Conservation (phyloP, 1,140 invertebrate genomes). For the Drosophila repleta region DNA sequence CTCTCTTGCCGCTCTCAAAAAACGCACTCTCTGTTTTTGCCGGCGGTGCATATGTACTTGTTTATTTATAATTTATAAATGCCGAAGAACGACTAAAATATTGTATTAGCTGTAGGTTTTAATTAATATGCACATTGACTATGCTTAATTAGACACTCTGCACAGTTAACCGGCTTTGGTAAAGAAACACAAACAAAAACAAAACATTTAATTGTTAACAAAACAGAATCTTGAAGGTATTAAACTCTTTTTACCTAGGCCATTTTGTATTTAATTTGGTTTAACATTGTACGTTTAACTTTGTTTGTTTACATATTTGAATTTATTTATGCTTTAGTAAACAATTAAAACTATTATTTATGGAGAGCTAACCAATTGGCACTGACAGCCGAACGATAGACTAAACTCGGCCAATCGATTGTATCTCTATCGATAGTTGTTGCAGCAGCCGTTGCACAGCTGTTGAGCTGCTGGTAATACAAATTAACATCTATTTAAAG, state of each 20-base stretch:
- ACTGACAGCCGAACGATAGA: slow-evolving; percentile 17
- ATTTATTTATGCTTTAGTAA: not conserved
- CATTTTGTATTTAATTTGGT: not conserved
- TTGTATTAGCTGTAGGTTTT: not conserved
- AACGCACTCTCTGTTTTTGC: slow-evolving; percentile 67
- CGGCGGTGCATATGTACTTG: slow-evolving; percentile 66
- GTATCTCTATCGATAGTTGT: not conserved
- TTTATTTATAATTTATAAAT: slow-evolving; percentile 73
- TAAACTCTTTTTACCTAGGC: not conserved
- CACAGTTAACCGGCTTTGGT: not conserved
- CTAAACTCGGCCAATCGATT: not conserved
- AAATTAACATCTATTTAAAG: not conserved
- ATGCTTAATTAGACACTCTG: not conserved
- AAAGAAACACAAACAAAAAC: not conserved
- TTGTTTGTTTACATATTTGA: not conserved
- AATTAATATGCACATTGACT: not conserved
- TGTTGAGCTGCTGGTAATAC: not conserved
- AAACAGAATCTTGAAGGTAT: no score
- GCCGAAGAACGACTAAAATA: slow-evolving; percentile 23
- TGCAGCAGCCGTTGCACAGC: not conserved
- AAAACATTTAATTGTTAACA: not conserved
- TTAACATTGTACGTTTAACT: not conserved
- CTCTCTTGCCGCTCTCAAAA: slow-evolving; percentile 6
- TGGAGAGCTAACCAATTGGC: not conserved
- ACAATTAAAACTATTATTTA: slow-evolving; percentile 1